Evolutionary conservation across 2,797 vertebrate genomes (phyloP).

Genomic region (Sandelia bainsii): DNA sequence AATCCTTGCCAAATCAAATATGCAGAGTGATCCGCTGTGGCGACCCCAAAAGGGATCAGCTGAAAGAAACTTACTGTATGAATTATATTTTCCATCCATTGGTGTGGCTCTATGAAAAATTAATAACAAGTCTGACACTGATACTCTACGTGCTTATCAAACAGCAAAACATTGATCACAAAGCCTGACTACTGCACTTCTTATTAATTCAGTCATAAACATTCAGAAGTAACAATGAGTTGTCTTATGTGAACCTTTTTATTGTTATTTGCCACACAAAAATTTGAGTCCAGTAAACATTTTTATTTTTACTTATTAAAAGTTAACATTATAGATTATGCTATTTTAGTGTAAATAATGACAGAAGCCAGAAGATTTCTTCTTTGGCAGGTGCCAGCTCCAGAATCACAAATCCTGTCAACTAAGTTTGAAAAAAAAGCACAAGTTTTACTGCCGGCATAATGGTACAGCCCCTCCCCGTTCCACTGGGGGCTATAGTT

Average conservation of each 20-base stretch:
- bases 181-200: conserved; percentile 15
- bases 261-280: not conserved
- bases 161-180: conserved; percentile 25
- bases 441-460: not conserved
- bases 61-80: too few species aligned
- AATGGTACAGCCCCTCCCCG: too few species aligned
- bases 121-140: conserved; percentile 1
- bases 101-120: conserved; percentile 5
- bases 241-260: not conserved
- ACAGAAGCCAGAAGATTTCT: not conserved
- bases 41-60: too few species aligned
- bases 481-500: not conserved
- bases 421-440: not conserved
- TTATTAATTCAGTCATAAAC: conserved; percentile 16
- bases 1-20: too few species aligned
- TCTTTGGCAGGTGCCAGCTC: not conserved
- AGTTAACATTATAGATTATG: too few species aligned
- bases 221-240: not conserved
- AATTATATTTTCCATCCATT: too few species aligned
- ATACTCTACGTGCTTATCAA: conserved; percentile 23
- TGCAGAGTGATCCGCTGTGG: too few species aligned
- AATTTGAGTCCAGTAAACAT: not conserved
- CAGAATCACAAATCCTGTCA: not conserved
- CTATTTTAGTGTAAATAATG: not conserved
- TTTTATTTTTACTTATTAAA: not conserved